Evolutionary conservation across 2,888 invertebrate genomes (phyloP).

Genomic region (Torymus aiolomorphi): DNA sequence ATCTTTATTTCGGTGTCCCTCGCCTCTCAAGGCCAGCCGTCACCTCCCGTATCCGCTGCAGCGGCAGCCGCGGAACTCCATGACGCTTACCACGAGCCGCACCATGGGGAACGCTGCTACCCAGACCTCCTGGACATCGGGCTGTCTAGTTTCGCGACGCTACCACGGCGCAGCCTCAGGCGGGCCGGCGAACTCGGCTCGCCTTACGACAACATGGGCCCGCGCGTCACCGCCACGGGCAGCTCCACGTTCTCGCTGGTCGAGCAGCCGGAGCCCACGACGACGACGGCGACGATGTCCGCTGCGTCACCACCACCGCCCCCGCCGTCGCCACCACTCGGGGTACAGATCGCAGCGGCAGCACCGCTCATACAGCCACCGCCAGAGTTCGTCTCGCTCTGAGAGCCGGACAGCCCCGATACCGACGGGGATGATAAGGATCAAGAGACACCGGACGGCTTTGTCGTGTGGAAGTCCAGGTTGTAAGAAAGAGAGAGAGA

Average conservation of each 20-base stretch:
- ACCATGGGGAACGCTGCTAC: conserved; percentile 80
- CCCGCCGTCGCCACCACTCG: conserved; percentile 66
- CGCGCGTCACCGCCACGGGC: conserved; percentile 91
- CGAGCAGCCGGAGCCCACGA: conserved; percentile 75
- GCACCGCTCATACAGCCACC: conserved; percentile 78
- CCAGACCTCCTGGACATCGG: conserved; percentile 86
- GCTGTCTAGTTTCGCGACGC: conserved; percentile 67
- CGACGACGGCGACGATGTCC: too few relatives aligned
- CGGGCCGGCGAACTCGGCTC: conserved; percentile 82
- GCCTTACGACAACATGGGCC: conserved; percentile 93
- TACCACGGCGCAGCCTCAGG: conserved; percentile 78
- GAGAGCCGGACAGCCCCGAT: conserved; percentile 47
- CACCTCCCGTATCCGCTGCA: background rate
- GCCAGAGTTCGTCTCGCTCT: conserved; percentile 79
- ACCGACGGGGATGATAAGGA: conserved; percentile 32
- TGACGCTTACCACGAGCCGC: background rate
- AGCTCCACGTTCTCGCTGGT: conserved; percentile 91
- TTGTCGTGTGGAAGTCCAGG: conserved; percentile 44
- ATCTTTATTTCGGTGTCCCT: conserved; percentile 82
- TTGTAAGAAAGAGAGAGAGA: background rate
- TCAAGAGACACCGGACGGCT: conserved; percentile 25
- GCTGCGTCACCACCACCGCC: too few relatives aligned
- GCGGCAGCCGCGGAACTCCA: conserved; percentile 3
- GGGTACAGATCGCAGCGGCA: background rate
- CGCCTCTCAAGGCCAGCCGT: background rate